These are phyloP conservation scores for Podarcis lilfordi DNA, from an alignment of 2,797 vertebrate species.

Conservation along the genomic window DNA sequence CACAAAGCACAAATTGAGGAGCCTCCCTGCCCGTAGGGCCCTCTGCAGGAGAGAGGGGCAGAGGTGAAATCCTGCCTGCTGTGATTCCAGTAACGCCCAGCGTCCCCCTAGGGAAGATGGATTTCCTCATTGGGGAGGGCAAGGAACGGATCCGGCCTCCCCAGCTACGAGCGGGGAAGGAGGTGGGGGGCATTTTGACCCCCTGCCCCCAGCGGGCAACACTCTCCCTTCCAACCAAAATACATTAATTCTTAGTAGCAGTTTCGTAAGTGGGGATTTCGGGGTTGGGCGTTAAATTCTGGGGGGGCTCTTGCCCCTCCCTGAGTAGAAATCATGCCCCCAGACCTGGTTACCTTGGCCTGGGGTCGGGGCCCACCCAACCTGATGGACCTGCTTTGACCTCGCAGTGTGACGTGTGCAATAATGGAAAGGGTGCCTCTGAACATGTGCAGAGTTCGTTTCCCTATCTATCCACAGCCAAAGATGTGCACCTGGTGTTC, in stretches of 20 bases:
- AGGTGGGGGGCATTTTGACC: too few relatives aligned
- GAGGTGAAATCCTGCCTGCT: background rate
- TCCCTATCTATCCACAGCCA: background rate
- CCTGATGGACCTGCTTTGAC: background rate
- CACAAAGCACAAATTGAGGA: too few relatives aligned
- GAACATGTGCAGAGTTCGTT: background rate
- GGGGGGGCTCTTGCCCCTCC: background rate
- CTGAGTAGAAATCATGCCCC: background rate
- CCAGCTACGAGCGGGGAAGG: background rate
- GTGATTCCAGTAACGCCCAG: background rate
- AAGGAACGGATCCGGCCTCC: background rate
- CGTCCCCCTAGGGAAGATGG: background rate
- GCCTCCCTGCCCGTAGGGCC: too few relatives aligned
- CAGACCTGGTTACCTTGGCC: background rate
- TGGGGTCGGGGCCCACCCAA: background rate
- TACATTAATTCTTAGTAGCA: fast-evolving
- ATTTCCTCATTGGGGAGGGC: background rate
- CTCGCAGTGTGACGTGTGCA: too few relatives aligned
- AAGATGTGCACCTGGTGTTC: too few relatives aligned
- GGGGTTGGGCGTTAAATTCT: background rate
- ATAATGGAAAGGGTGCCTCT: background rate
- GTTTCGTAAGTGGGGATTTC: too few relatives aligned
- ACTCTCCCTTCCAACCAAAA: background rate
- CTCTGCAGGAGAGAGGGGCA: background rate
- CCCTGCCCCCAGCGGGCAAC: background rate